Evolutionary conservation across 2,888 invertebrate genomes (phyloP).

Genomic region (Stegana nigrithorax): DNA sequence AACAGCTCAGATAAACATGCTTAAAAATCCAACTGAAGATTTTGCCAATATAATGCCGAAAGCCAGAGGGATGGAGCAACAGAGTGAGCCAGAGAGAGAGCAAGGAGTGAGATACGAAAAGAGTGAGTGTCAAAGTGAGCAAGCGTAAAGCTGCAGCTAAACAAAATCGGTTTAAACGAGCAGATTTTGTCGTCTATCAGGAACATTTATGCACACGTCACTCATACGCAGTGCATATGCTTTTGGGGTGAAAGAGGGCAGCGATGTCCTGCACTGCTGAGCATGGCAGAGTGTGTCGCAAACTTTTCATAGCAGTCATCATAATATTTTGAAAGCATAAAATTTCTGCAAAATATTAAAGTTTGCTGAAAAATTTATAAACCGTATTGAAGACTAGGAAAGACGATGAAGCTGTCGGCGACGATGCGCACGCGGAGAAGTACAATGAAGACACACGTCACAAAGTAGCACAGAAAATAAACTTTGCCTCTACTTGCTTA

Average conservation of each 20-base stretch:
- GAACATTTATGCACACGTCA: conserved; percentile 13
- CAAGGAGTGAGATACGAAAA: too few species aligned
- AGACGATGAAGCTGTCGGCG: background rate
- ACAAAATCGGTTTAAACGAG: conserved; percentile 33
- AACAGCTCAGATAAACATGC: background rate
- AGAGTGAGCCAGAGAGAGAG: background rate
- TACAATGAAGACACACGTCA: background rate
- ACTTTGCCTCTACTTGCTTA: background rate
- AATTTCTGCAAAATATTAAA: conserved; percentile 48
- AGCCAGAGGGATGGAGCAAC: too few species aligned
- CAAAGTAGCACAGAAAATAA: background rate
- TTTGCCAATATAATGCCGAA: too few species aligned
- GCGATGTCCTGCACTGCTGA: conserved; percentile 8
- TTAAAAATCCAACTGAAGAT: background rate
- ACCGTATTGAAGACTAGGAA: conserved; percentile 1
- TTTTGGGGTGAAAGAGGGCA: too few species aligned
- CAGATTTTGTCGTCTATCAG: conserved; percentile 17
- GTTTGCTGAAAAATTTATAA: conserved; percentile 56
- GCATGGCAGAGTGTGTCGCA: background rate
- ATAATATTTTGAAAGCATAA: conserved; percentile 22
- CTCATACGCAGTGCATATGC: background rate
- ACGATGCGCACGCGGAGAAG: background rate
- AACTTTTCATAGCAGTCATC: conserved; percentile 22
- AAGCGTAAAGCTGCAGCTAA: background rate
- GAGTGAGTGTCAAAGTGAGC: background rate